Percentiles rank a stretch among this genome's conserved stretches.
These are phyloP conservation scores for Tamandua tetradactyla DNA, from an alignment of 2,797 vertebrate species.

Conservation along the genomic window DNA sequence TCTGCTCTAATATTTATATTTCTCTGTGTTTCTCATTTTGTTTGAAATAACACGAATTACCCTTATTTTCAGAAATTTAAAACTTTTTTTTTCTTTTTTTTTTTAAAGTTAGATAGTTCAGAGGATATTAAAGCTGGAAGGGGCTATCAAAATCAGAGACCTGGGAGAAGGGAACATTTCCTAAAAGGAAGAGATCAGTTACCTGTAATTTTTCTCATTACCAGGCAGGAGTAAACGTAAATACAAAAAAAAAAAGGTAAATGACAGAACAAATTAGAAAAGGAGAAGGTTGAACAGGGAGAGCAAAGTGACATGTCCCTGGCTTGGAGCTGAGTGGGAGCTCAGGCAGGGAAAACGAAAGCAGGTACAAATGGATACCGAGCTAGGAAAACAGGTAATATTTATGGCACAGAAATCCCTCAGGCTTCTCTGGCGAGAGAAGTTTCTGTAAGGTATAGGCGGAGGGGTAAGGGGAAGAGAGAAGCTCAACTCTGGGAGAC, in stretches of 20 bases:
- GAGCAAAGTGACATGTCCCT: neutral
- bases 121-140: neutral
- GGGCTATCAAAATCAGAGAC: neutral
- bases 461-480: neutral
- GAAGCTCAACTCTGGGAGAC: neutral
- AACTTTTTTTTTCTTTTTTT: neutral
- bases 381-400: conserved; percentile 66
- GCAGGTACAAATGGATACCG: neutral
- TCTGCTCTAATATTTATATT: neutral
- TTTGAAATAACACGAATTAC: neutral
- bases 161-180: neutral
- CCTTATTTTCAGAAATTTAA: neutral
- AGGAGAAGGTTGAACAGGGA: neutral
- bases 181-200: conserved; percentile 43
- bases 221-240: conserved; percentile 41
- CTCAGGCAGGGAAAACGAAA: neutral
- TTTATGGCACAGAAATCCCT: conserved; percentile 70
- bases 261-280: conserved; percentile 15
- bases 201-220: neutral
- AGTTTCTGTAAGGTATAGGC: conserved; percentile 61
- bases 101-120: neutral
- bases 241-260: neutral
- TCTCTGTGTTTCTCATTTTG: neutral
- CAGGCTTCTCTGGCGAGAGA: conserved; percentile 56
- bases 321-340: neutral